phyloP scores from a whole-genome alignment of 2,888 invertebrate species.

The Athalia rosae region DNA sequence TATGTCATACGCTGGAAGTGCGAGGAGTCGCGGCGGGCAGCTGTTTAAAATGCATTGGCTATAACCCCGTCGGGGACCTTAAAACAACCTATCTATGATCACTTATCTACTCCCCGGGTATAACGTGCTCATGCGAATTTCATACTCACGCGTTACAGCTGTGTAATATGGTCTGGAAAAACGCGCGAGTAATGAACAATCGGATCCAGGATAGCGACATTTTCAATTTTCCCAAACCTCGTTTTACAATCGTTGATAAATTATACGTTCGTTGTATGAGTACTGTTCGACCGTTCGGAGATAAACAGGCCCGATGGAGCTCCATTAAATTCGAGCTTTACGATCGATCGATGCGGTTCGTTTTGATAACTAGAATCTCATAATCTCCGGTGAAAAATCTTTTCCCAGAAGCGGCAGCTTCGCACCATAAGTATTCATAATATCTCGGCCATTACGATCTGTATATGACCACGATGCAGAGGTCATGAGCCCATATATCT shows the following conservation, averaged over 20 bases:
- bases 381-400: conserved; percentile 56
- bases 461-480: conserved; percentile 47
- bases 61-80: conserved; percentile 18
- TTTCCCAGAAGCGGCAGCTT: conserved; percentile 54
- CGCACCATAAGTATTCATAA: too few relatives aligned
- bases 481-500: conserved; percentile 68
- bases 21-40: too few relatives aligned
- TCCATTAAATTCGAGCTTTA: not conserved
- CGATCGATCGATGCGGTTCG: not conserved
- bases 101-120: not conserved
- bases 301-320: too few relatives aligned
- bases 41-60: conserved; percentile 45
- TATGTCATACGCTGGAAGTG: conserved; percentile 29
- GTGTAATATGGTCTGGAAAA: too few relatives aligned
- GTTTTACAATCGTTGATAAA: not conserved
- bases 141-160: too few relatives aligned
- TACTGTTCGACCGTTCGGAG: not conserved
- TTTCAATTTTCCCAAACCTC: not conserved
- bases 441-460: conserved; percentile 50
- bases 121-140: not conserved
- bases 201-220: too few relatives aligned
- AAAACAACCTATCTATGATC: too few relatives aligned
- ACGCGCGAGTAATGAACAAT: too few relatives aligned
- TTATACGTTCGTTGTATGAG: not conserved
- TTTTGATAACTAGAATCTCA: conserved; percentile 16